Base-by-base conservation (phyloP, 2,888 invertebrate species). In the Teinopalpus imperialis region DNA sequence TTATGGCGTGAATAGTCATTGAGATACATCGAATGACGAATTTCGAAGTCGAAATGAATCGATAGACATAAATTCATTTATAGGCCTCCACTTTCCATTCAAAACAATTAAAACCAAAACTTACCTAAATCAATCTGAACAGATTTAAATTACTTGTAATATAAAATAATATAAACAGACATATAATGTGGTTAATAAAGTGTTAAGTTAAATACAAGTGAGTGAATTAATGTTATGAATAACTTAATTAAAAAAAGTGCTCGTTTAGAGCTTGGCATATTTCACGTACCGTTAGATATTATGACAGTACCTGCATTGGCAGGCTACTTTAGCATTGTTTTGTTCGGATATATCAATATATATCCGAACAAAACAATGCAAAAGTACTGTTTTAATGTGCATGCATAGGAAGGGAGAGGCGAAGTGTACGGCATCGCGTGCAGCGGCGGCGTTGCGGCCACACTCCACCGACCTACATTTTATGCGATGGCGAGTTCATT, bases 401-500 rank as follows among this genome's bases (percentile, higher is more conserved):
- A 43, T 48, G 41, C 46, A 58, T 59, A 61, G 60, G 56, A 69
- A 69, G 74, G 76, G 70, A 69, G 68, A 62, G 61, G 59, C 62
- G 63, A 61, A 61, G 68, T 57, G 53, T 58, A 59, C 61, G 63
- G 65, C 69, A 79, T 85, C 78, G 86, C 85, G 85, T 86, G 73
- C 68, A 53, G 66, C 64, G 61, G 61, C 61, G 54, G 58, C 44
- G 68, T 68, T 70, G 70, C 67, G 74, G 64, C 72, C 69, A 73
- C 74, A 83, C 78, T 75, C 78, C 66, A 83, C 74, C 86, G 88
- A 88, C 88, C 88, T 85, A 88, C 81, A 87, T 88, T 81, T 87
- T 88, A 88, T 87, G 75, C 87, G 72, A 71, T 70, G 65, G 64
- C 66, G 63, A 67, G 66, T 70, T 75, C 72, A 81, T 82, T 83